Evolutionary conservation across 2,113 vertebrate genomes (phyloP), one percentile per base, ranked within the genome.

Genomic region (Pterophyllum scalare): DNA sequence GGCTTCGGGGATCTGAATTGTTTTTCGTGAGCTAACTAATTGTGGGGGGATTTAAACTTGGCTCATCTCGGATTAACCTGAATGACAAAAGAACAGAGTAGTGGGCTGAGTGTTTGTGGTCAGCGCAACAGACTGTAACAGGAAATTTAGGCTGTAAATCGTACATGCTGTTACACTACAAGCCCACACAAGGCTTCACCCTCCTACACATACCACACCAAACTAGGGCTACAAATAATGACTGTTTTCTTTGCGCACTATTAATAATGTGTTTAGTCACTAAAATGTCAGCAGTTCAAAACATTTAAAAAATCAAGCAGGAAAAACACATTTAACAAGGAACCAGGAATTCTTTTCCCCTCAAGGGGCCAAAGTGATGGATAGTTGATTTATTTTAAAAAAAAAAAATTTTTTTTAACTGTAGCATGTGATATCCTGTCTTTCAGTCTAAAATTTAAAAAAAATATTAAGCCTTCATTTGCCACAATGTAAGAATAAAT

Each of bases 11-110:
- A 24, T 59, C 64, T n/a, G 65, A 61, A 35, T 83, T 54, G 56
- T 26, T 77, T 64, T 57, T 60, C 28, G 80, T 60, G 76, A 90
- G 59, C 79, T 49, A 79, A 85, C 80, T 91, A 93, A 95, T 94
- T 93, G 87, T 38, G 20, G 61, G 79, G 77, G 84, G 28, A 85
- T 90, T 95, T 91, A 59, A 89, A 88, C 62, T 17, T 4, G 46
- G 77, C 85, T 93, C 81, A 90, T 87, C 83, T 85, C 5, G 81
- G 91, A 93, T 94, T 92, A 91, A 77, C 77, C 83, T 57, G 60
- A 89, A 92, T 83, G 91, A 91, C 85, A 89, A 92, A 93, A 81
- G 84, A 92, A 56, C 72, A 49, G 83, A 54, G 46, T 24, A 7
- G 76, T 52, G 84, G 84, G 75, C 57, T 59, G 77, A 59, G 77